These are phyloP conservation scores for Sebastes cheni DNA, from an alignment of 2,797 vertebrate species.

Conservation along the genomic window DNA sequence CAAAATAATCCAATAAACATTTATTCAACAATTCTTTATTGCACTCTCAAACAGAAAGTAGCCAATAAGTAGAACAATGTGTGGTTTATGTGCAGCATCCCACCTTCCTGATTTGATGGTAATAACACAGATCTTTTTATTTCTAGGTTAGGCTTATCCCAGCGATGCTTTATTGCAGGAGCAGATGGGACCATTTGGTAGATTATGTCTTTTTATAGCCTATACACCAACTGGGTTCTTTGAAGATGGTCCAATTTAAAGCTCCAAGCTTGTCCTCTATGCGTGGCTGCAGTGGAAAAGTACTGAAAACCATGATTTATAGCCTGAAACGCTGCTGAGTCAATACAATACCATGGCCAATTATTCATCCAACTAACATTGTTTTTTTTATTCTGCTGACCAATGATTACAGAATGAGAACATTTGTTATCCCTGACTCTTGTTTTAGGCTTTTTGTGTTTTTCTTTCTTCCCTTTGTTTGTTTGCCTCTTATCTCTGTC, in stretches of 20 bases:
- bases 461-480: background rate
- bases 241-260: slow-evolving; percentile 41
- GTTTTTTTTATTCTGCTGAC: slow-evolving; percentile 5
- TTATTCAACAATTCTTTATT: background rate
- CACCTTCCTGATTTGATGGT: background rate
- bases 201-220: slow-evolving; percentile 58
- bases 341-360: slow-evolving; percentile 16
- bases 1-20: slow-evolving; percentile 13
- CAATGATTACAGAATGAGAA: slow-evolving; percentile 24
- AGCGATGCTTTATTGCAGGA: slow-evolving; percentile 17
- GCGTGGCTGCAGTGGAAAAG: slow-evolving; percentile 44
- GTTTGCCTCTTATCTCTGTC: slow-evolving; percentile 10
- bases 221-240: slow-evolving; percentile 53
- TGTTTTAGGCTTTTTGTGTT: background rate
- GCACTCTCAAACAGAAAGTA: background rate
- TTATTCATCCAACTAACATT: slow-evolving; percentile 5
- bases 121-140: slow-evolving; percentile 31
- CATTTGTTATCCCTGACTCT: slow-evolving; percentile 8
- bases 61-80: background rate
- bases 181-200: slow-evolving; percentile 65
- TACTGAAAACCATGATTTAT: slow-evolving; percentile 45
- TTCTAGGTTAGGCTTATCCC: slow-evolving; percentile 22
- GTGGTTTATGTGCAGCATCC: slow-evolving; percentile 6
- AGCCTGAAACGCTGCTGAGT: slow-evolving; percentile 32
- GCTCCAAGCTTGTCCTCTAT: slow-evolving; percentile 13